phyloP scores from a whole-genome alignment of 1,140 invertebrate species.

The Drosophila melanogaster region DNA sequence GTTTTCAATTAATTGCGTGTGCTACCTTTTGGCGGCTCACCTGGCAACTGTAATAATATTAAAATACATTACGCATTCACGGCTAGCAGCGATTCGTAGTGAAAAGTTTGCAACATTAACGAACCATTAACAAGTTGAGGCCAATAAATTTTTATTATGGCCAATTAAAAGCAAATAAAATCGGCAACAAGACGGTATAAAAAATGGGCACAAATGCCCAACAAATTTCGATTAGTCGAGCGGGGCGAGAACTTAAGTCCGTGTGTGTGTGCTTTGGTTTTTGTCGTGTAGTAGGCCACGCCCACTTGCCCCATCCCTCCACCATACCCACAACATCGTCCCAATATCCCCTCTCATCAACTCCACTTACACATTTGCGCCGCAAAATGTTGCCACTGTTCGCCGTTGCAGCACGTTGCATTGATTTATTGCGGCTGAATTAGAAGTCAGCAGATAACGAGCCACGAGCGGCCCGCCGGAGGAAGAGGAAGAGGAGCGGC shows the following conservation, averaged over 20 bases:
- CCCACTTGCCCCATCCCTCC: not conserved
- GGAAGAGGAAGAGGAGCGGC: conserved; percentile 1
- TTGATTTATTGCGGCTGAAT: conserved; percentile 82
- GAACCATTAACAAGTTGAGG: conserved; percentile 76
- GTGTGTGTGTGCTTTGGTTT: conserved; percentile 14
- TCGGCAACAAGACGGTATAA: conserved; percentile 59
- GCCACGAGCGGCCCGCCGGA: conserved; percentile 40
- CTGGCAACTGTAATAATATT: conserved; percentile 18
- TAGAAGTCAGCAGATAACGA: conserved; percentile 83
- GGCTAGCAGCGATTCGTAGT: conserved; percentile 26
- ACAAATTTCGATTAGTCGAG: conserved; percentile 80
- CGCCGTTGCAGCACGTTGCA: conserved; percentile 75
- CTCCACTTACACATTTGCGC: conserved; percentile 79
- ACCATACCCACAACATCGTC: not conserved
- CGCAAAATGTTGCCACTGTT: conserved; percentile 74
- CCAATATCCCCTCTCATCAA: conserved; percentile 60
- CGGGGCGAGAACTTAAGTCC: conserved; percentile 51
- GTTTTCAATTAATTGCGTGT: conserved; percentile 42
- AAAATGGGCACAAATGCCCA: conserved; percentile 77
- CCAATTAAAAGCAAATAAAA: conserved; percentile 82
- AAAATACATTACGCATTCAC: conserved; percentile 33
- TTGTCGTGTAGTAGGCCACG: conserved; percentile 51
- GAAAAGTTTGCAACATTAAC: conserved; percentile 73
- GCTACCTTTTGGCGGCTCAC: conserved; percentile 13
- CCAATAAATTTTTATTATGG: conserved; percentile 80